Conservation (phyloP, 2,113 vertebrate genomes). For the Phrynosoma blainvillii region DNA sequence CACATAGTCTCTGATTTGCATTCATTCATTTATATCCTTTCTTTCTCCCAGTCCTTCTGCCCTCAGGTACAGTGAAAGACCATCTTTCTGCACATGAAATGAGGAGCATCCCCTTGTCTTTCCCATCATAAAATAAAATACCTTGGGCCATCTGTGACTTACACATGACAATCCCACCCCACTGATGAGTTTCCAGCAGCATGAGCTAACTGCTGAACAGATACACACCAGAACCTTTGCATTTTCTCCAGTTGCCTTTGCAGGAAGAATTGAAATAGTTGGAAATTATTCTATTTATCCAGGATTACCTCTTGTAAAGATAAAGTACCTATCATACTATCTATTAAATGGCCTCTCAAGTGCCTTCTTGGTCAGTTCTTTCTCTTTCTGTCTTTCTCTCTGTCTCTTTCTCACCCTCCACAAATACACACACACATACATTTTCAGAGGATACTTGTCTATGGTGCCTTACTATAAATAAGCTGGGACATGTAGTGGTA, state of each 20-base stretch:
- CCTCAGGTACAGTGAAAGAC: too few species aligned
- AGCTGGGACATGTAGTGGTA: conserved; percentile 72
- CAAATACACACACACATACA: too few species aligned
- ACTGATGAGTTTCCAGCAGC: background rate
- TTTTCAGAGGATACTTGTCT: conserved; percentile 72
- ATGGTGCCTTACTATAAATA: conserved; percentile 78
- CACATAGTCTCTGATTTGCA: background rate
- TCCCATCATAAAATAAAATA: background rate
- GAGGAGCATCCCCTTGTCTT: background rate
- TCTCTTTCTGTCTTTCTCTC: conserved; percentile 57
- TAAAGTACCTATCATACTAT: conserved; percentile 28
- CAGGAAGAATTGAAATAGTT: background rate
- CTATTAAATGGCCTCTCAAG: conserved; percentile 55
- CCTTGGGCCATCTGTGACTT: background rate
- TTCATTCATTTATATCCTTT: background rate
- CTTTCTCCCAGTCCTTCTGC: background rate
- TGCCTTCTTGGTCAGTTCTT: conserved; percentile 72
- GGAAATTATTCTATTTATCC: conserved; percentile 50
- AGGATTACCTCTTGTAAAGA: conserved; percentile 21
- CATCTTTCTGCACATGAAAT: background rate
- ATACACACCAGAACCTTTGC: background rate
- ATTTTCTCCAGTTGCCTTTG: background rate
- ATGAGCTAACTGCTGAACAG: background rate
- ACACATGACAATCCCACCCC: background rate
- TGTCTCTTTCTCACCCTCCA: conserved; percentile 21